Conservation (phyloP, 2,797 vertebrate species). For the Coregonus sp. region DNA sequence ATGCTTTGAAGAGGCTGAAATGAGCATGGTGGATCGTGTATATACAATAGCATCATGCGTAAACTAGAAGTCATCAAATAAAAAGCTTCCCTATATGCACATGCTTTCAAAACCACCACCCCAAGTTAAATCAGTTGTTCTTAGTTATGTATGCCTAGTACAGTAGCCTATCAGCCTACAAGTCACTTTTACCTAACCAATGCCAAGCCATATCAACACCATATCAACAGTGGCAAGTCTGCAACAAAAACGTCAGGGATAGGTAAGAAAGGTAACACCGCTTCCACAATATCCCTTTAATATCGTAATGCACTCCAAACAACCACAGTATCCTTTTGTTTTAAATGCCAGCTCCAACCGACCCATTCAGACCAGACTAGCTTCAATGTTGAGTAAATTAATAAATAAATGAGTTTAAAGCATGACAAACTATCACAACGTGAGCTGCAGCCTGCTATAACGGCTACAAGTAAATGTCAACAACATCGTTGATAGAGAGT, state of each 20-base stretch:
- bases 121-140: no score
- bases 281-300: not conserved
- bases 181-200: not conserved
- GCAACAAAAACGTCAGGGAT: not conserved
- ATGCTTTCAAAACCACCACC: no score
- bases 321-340: slow-evolving; percentile 28
- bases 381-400: slow-evolving; percentile 50
- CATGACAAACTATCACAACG: slow-evolving; percentile 44
- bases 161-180: not conserved
- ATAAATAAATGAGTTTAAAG: slow-evolving; percentile 52
- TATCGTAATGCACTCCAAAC: slow-evolving; percentile 36
- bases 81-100: no score
- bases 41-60: not conserved
- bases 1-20: not conserved
- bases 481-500: slow-evolving; percentile 39
- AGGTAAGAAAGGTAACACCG: slow-evolving; percentile 15
- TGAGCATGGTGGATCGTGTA: not conserved
- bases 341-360: slow-evolving; percentile 68
- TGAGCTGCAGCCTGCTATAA: slow-evolving; percentile 20
- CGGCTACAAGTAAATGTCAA: slow-evolving; percentile 54
- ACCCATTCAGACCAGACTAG: slow-evolving; percentile 43
- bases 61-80: no score
- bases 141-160: not conserved
- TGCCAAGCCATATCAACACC: not conserved
- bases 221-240: not conserved